Evolutionary conservation across 2,113 vertebrate genomes (phyloP).

Genomic region (Pelmatolapia mariae): DNA sequence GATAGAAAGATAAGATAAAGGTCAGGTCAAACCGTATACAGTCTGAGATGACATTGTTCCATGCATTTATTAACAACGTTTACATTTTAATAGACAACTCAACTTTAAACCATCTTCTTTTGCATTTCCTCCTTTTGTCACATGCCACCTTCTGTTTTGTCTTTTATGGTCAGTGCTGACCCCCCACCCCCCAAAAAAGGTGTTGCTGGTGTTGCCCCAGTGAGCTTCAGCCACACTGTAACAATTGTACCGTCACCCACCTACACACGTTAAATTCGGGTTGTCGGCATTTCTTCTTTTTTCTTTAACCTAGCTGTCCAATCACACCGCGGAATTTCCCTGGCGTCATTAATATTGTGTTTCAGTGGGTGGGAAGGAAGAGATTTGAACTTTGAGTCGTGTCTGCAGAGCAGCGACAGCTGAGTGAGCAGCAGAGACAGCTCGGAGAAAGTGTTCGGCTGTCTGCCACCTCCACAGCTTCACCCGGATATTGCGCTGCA

Average conservation of each 20-base stretch:
- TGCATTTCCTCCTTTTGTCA: neutral
- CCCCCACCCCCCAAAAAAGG: neutral
- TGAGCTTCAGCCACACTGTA: neutral
- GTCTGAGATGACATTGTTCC: neutral
- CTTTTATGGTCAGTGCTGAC: neutral
- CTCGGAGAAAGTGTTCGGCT: neutral
- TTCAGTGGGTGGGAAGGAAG: conserved; percentile 2
- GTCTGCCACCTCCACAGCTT: neutral
- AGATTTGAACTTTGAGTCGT: conserved; percentile 40
- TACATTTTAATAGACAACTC: neutral
- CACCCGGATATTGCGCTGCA: neutral
- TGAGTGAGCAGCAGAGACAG: neutral
- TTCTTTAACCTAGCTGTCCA: neutral
- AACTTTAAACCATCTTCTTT: neutral
- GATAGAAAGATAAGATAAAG: neutral
- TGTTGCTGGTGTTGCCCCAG: neutral
- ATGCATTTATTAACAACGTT: neutral
- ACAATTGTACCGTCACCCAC: neutral
- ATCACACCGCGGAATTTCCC: neutral
- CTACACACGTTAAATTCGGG: neutral
- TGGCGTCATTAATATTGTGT: neutral
- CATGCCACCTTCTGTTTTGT: neutral
- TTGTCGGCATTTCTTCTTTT: neutral
- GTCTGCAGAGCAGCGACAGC: neutral
- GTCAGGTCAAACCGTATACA: neutral